Evolutionary conservation across 1,140 invertebrate species (phyloP).

Genomic region (Aradophagus sp.): DNA sequence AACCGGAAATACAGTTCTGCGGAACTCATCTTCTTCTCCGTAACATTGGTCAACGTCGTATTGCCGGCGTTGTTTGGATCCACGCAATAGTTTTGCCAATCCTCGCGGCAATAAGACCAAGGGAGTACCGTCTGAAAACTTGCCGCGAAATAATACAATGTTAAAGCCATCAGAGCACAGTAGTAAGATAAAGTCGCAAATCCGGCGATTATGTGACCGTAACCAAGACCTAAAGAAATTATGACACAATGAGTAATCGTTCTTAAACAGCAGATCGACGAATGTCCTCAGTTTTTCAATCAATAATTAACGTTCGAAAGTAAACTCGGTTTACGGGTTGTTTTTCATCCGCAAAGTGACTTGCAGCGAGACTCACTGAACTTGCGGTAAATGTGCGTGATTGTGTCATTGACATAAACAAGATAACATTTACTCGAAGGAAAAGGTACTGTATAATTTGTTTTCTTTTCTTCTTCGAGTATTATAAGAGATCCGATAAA

Average conservation of each 20-base stretch:
- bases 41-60: not conserved
- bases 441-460: no score
- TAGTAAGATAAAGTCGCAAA: constrained; percentile 85
- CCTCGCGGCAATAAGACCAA: constrained; percentile 79
- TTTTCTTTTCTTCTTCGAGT: no score
- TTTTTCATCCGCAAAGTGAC: no score
- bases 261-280: no score
- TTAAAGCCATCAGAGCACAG: constrained; percentile 86
- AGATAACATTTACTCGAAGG: no score
- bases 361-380: no score
- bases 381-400: no score
- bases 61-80: constrained; percentile 36
- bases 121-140: constrained; percentile 80
- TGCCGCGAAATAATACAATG: constrained; percentile 82
- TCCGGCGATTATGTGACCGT: constrained; percentile 82
- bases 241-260: constrained; percentile 7
- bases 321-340: no score
- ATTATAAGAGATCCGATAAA: no score
- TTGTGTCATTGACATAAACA: no score
- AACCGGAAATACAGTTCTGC: constrained; percentile 65
- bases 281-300: no score
- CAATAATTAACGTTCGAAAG: no score
- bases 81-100: constrained; percentile 74
- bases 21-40: constrained; percentile 44
- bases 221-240: constrained; percentile 60